phyloP scores from a whole-genome alignment of 1,140 invertebrate genomes.

The Dendroctonus valens region DNA sequence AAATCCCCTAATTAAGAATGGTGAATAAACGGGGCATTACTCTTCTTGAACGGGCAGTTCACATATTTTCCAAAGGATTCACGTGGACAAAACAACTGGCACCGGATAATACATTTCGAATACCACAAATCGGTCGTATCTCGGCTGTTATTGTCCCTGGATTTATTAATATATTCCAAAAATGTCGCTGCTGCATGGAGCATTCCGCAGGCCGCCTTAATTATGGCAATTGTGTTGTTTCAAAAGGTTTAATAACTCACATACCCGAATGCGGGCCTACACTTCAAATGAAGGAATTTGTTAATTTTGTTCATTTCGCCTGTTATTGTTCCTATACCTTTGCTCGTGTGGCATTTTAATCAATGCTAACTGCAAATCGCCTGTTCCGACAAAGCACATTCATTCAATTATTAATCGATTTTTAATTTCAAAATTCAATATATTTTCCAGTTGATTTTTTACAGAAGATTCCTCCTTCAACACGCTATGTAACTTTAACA shows the following conservation, averaged over 20 bases:
- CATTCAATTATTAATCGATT: no score
- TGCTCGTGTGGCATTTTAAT: no score
- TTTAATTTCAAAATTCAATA: no score
- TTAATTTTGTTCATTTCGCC: not conserved
- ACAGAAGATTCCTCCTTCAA: no score
- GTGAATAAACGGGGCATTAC: constrained; percentile 4
- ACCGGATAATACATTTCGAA: constrained; percentile 32
- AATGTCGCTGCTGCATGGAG: constrained; percentile 37
- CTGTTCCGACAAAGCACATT: no score
- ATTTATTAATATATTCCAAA: constrained; percentile 43
- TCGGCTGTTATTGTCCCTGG: constrained; percentile 30
- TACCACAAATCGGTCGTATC: constrained; percentile 37
- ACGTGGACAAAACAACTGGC: constrained; percentile 10
- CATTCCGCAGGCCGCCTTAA: constrained; percentile 42
- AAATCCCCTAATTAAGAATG: constrained; percentile 16
- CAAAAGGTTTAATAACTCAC: constrained; percentile 49
- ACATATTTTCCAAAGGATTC: constrained; percentile 8
- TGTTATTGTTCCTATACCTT: no score
- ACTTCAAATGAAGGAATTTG: constrained; percentile 32
- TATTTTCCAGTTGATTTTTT: no score
- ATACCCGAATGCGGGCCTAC: constrained; percentile 30
- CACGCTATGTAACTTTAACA: no score
- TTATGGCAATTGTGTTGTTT: constrained; percentile 44
- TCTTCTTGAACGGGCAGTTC: not conserved
- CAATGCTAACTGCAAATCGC: no score